Conservation (phyloP, 2,113 vertebrate species). For the Takifugu bimaculatus region DNA sequence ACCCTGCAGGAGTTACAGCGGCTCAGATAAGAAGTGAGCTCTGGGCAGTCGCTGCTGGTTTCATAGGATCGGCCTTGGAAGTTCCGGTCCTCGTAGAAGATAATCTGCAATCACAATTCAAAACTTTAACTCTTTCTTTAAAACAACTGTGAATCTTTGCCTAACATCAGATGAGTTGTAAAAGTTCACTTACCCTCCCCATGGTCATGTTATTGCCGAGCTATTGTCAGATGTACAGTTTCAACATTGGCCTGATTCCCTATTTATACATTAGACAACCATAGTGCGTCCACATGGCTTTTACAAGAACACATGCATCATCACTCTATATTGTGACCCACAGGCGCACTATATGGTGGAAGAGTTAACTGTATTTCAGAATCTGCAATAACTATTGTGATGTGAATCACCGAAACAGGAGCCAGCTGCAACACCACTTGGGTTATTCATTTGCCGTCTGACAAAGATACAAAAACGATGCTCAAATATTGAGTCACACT, state of each 20-base stretch:
- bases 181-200: slow-evolving; percentile 52
- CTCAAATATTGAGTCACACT: background rate
- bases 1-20: slow-evolving; percentile 60
- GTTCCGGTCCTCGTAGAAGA: slow-evolving; percentile 71
- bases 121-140: background rate
- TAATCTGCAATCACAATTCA: slow-evolving; percentile 40
- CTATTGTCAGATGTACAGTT: slow-evolving; percentile 48
- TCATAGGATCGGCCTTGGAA: slow-evolving; percentile 69
- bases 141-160: background rate
- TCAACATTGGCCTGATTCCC: slow-evolving; percentile 39
- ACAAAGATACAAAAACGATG: background rate
- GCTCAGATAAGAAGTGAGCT: slow-evolving; percentile 61
- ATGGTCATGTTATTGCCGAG: slow-evolving; percentile 51
- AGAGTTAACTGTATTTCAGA: slow-evolving; percentile 29
- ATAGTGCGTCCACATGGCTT: slow-evolving; percentile 47
- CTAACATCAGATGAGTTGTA: background rate
- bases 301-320: slow-evolving; percentile 59
- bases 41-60: slow-evolving; percentile 56
- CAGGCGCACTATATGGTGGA: slow-evolving; percentile 32
- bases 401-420: background rate
- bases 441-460: slow-evolving; percentile 11
- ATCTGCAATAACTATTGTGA: slow-evolving; percentile 31
- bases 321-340: slow-evolving; percentile 58
- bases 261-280: slow-evolving; percentile 61
- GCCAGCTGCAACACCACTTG: slow-evolving; percentile 9